Conservation (phyloP, 2,113 vertebrate genomes). For the Etia nguti region DNA sequence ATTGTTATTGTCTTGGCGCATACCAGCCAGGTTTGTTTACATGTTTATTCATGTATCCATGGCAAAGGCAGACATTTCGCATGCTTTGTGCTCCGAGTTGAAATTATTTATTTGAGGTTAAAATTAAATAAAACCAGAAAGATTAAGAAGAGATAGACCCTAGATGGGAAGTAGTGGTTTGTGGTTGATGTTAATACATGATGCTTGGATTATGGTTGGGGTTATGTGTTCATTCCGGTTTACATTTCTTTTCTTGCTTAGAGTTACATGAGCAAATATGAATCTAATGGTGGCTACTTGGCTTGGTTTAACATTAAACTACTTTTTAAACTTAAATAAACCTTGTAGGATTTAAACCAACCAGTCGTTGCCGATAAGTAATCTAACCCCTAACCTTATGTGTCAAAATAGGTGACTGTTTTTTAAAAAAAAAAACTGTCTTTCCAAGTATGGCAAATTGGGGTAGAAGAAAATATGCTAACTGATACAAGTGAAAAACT, state of each 20-base stretch:
- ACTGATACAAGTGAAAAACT: not conserved
- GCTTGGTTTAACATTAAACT: not conserved
- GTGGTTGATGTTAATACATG: not conserved
- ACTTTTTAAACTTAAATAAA: not conserved
- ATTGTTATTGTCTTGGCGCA: conserved; percentile 52
- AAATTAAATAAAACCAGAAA: not conserved
- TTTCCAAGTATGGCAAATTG: not conserved
- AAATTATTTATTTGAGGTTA: conserved; percentile 23
- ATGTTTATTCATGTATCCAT: conserved; percentile 31
- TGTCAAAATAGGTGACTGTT: not conserved
- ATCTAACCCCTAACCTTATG: not conserved
- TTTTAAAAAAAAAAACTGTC: no score
- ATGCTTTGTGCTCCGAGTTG: not conserved
- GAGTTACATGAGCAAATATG: not conserved
- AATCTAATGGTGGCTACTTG: not conserved
- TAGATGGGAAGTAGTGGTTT: not conserved
- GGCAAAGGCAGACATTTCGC: not conserved
- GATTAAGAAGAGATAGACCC: not conserved
- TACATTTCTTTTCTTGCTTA: not conserved
- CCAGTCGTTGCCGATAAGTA: not conserved
- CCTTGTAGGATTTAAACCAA: not conserved
- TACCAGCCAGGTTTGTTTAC: conserved; percentile 56
- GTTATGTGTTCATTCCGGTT: not conserved
- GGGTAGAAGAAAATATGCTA: not conserved
- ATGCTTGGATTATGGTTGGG: not conserved